Conservation (phyloP, 2,888 invertebrate genomes). For the Ditula angustiorana region DNA sequence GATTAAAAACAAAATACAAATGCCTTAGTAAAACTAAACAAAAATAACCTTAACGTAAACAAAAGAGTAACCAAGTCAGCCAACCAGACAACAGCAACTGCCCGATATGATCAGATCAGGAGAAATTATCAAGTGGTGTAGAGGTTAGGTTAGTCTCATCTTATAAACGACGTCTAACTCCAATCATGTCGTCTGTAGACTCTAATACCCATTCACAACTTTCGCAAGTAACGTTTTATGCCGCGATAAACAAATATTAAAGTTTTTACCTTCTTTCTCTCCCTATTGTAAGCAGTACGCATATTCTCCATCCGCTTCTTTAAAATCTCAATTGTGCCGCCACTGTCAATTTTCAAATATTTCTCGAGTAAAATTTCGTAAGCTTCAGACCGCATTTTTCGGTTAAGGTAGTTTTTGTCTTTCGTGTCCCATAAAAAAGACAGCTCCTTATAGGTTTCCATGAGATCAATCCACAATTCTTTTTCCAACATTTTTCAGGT, state of each 20-base stretch:
- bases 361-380: neutral
- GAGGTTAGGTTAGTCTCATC: no score
- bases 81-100: no score
- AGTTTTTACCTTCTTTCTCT: constrained; percentile 6
- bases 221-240: neutral
- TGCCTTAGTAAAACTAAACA: no score
- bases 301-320: constrained; percentile 6
- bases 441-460: constrained; percentile 1
- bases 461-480: neutral
- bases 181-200: no score
- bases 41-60: no score
- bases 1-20: no score
- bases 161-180: no score
- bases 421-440: constrained; percentile 14
- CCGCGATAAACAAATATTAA: neutral
- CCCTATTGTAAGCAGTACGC: constrained; percentile 8
- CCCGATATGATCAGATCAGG: no score
- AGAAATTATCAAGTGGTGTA: no score
- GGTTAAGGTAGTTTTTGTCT: constrained; percentile 5
- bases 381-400: neutral
- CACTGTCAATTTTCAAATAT: neutral
- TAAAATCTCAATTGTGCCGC: neutral
- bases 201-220: no score
- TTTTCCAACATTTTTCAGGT: constrained; percentile 7
- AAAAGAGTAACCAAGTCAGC: no score